Base-by-base conservation (phyloP, 2,888 invertebrate species). In the Byasa hedistus region DNA sequence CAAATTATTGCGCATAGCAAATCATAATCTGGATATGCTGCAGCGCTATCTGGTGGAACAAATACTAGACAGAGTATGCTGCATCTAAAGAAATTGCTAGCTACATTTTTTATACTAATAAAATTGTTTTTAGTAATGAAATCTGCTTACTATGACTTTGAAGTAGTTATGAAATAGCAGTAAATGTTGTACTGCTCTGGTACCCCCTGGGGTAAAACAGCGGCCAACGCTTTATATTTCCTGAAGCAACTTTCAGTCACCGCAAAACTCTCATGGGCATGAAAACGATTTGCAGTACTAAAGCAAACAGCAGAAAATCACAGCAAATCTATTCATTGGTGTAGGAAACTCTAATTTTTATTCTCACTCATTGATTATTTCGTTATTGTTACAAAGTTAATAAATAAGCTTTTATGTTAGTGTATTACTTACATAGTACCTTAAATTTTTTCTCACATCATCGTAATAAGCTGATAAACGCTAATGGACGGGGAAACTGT, bases 231-330 rank as follows among this genome's bases (percentile, higher is more conserved):
- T 58, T 58, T 58, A 58, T 44, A 17, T 44, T 58, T 58, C 21
- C 58, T 58, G 21, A 58, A 58, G 22, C 44, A 24, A 58, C 39
- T 15, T 58, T 58, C 58, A 23, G 39, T 39, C 44, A 58, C 44
- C 58, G 44, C 17, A 23, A 44, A 58, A 44, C 19, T 23, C 44
- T 57, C 21, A 27, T n/a, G 57, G 57, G 57, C 23, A n/a, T 52
- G 57, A 57, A 57, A 57, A 57, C 32, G 17, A 57, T 57, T 57
- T 57, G 17, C 32, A 32, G 27, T 12, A 21, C 52, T 22, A 52
- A 52, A 21, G 52, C 21, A 19, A 52, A 8, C 19, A 2, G 17
- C 15, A 44, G 44, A 4, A 36, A 36, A 36, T 36, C 44, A 19
- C 44, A 52, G 21, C 52, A 52, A 5, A 21, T 19, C 22, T 8